A percentile compares a stretch with the other conserved stretches of the same genome.
phyloP scores from a whole-genome alignment of 2,888 invertebrate genomes.

The Pimpla rufipes region DNA sequence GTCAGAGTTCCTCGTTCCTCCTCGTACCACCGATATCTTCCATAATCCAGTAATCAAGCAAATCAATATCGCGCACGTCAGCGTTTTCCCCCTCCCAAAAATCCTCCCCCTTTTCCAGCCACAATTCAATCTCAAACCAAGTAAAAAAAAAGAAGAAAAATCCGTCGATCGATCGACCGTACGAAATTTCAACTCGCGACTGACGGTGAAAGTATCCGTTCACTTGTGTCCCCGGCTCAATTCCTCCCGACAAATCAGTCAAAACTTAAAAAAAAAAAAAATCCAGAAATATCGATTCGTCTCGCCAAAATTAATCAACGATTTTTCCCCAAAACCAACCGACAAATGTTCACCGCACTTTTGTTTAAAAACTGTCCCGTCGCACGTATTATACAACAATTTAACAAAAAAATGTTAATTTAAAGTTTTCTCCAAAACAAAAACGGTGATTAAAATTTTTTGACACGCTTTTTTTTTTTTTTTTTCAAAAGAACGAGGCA shows the following conservation, averaged over 20 bases:
- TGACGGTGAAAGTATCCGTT: not conserved
- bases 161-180: not conserved
- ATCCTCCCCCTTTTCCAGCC: constrained; percentile 5
- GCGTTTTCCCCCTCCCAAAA: not conserved
- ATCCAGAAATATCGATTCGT: not conserved
- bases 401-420: too few species aligned
- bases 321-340: not conserved
- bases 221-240: not conserved
- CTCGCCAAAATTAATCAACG: not conserved
- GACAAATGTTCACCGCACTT: constrained; percentile 42
- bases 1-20: constrained; percentile 58
- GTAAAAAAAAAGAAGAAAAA: not conserved
- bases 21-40: constrained; percentile 55
- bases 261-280: not conserved
- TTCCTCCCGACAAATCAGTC: not conserved
- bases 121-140: constrained; percentile 13
- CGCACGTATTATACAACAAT: too few species aligned
- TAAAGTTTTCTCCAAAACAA: too few species aligned
- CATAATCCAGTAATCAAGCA: constrained; percentile 54
- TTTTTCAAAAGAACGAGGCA: not conserved
- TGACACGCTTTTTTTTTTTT: too few species aligned
- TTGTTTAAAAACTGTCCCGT: not conserved
- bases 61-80: constrained; percentile 6
- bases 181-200: not conserved
- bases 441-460: too few species aligned